Evolutionary conservation across 1,140 invertebrate species (phyloP).

Genomic region (Laodelphax striatellus): DNA sequence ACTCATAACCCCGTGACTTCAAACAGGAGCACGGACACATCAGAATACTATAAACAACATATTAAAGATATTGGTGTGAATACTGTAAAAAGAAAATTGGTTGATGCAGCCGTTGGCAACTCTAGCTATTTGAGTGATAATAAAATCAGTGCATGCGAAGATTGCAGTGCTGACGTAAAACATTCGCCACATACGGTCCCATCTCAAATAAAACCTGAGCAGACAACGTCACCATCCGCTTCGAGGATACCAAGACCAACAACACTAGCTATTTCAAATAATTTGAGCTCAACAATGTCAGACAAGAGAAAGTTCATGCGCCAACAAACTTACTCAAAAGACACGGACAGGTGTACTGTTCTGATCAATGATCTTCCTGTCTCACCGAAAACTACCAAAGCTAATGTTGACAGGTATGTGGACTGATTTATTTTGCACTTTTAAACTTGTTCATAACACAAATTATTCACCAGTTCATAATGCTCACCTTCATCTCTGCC

Average conservation of each 20-base stretch:
- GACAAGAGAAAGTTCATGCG: conserved; percentile 15
- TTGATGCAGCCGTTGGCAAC: conserved; percentile 41
- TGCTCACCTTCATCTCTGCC: no score
- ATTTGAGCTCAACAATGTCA: not conserved
- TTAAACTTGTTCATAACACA: no score
- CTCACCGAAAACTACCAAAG: no score
- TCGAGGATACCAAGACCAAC: conserved; percentile 19
- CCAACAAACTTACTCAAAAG: conserved; percentile 24
- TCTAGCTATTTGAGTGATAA: conserved; percentile 23
- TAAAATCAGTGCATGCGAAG: conserved; percentile 48
- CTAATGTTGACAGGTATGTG: no score
- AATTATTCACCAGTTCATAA: no score
- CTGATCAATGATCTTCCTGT: no score
- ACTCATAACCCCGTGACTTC: conserved; percentile 25
- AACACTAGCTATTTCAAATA: not conserved
- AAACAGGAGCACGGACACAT: conserved; percentile 29
- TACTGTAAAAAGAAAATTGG: conserved; percentile 33
- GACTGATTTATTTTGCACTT: no score
- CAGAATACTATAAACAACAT: conserved; percentile 24
- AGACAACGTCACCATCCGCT: conserved; percentile 10
- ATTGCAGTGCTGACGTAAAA: conserved; percentile 48
- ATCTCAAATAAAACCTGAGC: conserved; percentile 18
- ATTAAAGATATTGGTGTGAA: conserved; percentile 34
- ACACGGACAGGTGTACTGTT: not conserved
- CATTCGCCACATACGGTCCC: conserved; percentile 38